Evolutionary conservation across 2,888 invertebrate genomes (phyloP).

Genomic region (Dromius quadrimaculatus): DNA sequence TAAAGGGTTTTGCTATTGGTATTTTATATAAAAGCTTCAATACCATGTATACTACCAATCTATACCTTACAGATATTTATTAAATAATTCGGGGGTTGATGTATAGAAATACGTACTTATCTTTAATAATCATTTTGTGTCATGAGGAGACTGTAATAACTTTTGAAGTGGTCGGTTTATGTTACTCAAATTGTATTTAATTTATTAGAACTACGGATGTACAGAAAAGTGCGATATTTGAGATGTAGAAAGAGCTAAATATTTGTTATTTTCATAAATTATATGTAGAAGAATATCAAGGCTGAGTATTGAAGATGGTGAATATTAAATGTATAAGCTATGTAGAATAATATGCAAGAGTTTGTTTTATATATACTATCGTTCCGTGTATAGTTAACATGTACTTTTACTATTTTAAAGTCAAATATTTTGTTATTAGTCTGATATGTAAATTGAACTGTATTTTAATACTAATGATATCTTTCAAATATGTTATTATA

Average conservation of each 20-base stretch:
- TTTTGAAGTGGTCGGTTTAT: slow-evolving; percentile 21
- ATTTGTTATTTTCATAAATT: slow-evolving; percentile 44
- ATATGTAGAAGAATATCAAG: slow-evolving; percentile 37
- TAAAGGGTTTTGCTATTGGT: slow-evolving; percentile 25
- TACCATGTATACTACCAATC: slow-evolving; percentile 19
- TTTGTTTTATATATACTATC: slow-evolving; percentile 23
- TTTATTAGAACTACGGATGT: slow-evolving; percentile 36
- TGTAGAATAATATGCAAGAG: slow-evolving; percentile 29
- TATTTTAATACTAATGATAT: slow-evolving; percentile 41
- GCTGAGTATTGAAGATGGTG: slow-evolving; percentile 38
- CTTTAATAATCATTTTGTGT: slow-evolving; percentile 23
- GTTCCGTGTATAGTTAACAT: slow-evolving; percentile 19
- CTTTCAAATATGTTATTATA: slow-evolving; percentile 32
- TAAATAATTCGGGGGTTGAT: slow-evolving; percentile 13
- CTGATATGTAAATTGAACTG: slow-evolving; percentile 22
- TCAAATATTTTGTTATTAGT: slow-evolving; percentile 16
- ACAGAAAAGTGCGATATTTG: slow-evolving; percentile 42
- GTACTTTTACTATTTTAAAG: slow-evolving; percentile 17
- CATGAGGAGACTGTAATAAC: slow-evolving; percentile 26
- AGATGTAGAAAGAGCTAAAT: slow-evolving; percentile 39
- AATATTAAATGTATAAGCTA: slow-evolving; percentile 44
- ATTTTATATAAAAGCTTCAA: slow-evolving; percentile 21
- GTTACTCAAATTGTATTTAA: slow-evolving; percentile 22
- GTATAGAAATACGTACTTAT: slow-evolving; percentile 19
- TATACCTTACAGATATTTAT: slow-evolving; percentile 19